A percentile compares a stretch with the other conserved stretches of the same genome.
These are phyloP conservation scores for Apodemia duryi DNA, from an alignment of 2,888 invertebrate genomes.

Conservation along the genomic window DNA sequence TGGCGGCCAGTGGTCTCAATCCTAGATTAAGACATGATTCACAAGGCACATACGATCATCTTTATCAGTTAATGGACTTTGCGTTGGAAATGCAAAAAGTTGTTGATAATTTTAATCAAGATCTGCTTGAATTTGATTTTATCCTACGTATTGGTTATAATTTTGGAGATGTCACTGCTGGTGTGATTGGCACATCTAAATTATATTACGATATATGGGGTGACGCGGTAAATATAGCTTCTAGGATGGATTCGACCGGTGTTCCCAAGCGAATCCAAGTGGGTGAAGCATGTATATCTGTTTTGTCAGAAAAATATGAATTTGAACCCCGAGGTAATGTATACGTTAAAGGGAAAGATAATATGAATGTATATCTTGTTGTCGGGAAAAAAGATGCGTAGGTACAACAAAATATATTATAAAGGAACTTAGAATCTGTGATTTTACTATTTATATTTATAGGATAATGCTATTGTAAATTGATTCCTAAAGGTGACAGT, in stretches of 20 bases:
- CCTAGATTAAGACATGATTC: conserved; percentile 85
- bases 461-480: conserved; percentile 28
- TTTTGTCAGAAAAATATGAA: conserved; percentile 86
- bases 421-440: conserved; percentile 72
- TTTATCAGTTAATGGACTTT: conserved; percentile 95
- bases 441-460: conserved; percentile 51
- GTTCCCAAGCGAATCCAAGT: conserved; percentile 91
- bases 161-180: conserved; percentile 97
- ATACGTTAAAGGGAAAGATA: conserved; percentile 97
- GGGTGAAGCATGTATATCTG: conserved; percentile 85
- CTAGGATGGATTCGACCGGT: conserved; percentile 98
- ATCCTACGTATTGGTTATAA: conserved; percentile 93
- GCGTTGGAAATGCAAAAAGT: conserved; percentile 94
- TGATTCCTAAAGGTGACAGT: conserved; percentile 25
- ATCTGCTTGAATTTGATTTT: conserved; percentile 93
- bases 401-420: conserved; percentile 31
- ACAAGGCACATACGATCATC: conserved; percentile 85
- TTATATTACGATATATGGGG: conserved; percentile 99
- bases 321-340: conserved; percentile 96
- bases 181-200: conserved; percentile 97
- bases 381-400: conserved; percentile 74
- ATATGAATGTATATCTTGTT: conserved; percentile 94
- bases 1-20: conserved; percentile 98
- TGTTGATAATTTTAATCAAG: conserved; percentile 92
- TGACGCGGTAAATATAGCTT: conserved; percentile 98